Percentiles rank a stretch among this genome's conserved stretches.
These are phyloP conservation scores for Iphiclides podalirius DNA, from an alignment of 2,888 invertebrate genomes.

Conservation along the genomic window DNA sequence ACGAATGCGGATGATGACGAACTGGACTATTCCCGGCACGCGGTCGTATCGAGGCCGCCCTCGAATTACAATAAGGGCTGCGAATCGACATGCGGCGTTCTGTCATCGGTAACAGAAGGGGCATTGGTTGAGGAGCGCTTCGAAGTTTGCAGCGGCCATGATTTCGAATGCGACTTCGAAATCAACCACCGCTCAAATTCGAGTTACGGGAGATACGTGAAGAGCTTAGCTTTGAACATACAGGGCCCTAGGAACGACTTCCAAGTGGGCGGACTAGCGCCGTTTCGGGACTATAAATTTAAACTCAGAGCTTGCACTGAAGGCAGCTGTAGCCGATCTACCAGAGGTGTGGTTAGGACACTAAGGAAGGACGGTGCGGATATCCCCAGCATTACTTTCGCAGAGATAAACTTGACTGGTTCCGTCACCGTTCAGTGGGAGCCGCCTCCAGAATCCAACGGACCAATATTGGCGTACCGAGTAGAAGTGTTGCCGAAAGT, in stretches of 20 bases:
- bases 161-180: constrained; percentile 45
- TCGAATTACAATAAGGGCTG: constrained; percentile 54
- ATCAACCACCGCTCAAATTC: constrained; percentile 42
- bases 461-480: constrained; percentile 59
- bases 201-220: constrained; percentile 43
- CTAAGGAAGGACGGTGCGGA: constrained; percentile 48
- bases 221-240: constrained; percentile 48
- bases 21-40: constrained; percentile 51
- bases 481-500: constrained; percentile 54
- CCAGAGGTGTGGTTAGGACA: constrained; percentile 55
- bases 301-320: constrained; percentile 55
- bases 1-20: constrained; percentile 39
- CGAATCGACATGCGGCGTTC: constrained; percentile 59
- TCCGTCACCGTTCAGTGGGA: constrained; percentile 53
- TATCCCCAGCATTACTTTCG: constrained; percentile 40
- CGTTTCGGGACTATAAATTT: constrained; percentile 65
- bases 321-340: constrained; percentile 52
- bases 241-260: constrained; percentile 40
- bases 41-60: constrained; percentile 58
- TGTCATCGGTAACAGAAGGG: constrained; percentile 50
- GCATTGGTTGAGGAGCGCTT: constrained; percentile 58
- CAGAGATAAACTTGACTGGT: constrained; percentile 39
- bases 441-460: constrained; percentile 55
- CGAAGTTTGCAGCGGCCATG: constrained; percentile 50
- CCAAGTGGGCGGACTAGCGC: constrained; percentile 54